phyloP scores from a whole-genome alignment of 1,140 invertebrate species.

The Ceratina japonica region DNA sequence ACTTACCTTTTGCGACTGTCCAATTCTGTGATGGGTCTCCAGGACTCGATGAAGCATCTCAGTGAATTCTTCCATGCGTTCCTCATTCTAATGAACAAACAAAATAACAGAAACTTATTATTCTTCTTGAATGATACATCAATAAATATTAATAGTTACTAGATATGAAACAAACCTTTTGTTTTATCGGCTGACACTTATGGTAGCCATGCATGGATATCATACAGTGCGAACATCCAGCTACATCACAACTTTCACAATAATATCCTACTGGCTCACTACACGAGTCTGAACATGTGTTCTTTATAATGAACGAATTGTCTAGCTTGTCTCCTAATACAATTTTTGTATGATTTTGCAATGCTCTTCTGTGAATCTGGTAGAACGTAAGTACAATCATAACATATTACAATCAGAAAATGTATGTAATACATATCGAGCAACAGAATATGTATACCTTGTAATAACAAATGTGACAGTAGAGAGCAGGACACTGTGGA shows the following conservation, averaged over 20 bases:
- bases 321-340: slow-evolving; percentile 9
- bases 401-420: not conserved
- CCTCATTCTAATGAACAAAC: slow-evolving; percentile 62
- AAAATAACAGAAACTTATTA: slow-evolving; percentile 36
- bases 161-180: slow-evolving; percentile 56
- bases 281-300: slow-evolving; percentile 51
- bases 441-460: slow-evolving; percentile 62
- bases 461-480: slow-evolving; percentile 66
- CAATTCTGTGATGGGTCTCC: slow-evolving; percentile 35
- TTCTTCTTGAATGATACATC: slow-evolving; percentile 7
- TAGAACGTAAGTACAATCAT: slow-evolving; percentile 22
- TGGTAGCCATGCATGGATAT: slow-evolving; percentile 70
- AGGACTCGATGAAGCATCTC: not conserved
- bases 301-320: slow-evolving; percentile 26
- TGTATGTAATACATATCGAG: slow-evolving; percentile 4
- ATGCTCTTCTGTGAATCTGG: slow-evolving; percentile 64
- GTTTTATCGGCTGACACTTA: slow-evolving; percentile 16
- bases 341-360: slow-evolving; percentile 61
- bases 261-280: slow-evolving; percentile 64
- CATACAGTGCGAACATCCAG: slow-evolving; percentile 72
- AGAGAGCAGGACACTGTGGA: slow-evolving; percentile 62
- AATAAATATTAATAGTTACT: slow-evolving; percentile 8
- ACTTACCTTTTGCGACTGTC: slow-evolving; percentile 62
- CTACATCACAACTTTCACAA: slow-evolving; percentile 71
- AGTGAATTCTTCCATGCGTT: slow-evolving; percentile 40